These are phyloP conservation scores for Ciconia maguari DNA, from an alignment of 2,113 vertebrate genomes.

Conservation along the genomic window DNA sequence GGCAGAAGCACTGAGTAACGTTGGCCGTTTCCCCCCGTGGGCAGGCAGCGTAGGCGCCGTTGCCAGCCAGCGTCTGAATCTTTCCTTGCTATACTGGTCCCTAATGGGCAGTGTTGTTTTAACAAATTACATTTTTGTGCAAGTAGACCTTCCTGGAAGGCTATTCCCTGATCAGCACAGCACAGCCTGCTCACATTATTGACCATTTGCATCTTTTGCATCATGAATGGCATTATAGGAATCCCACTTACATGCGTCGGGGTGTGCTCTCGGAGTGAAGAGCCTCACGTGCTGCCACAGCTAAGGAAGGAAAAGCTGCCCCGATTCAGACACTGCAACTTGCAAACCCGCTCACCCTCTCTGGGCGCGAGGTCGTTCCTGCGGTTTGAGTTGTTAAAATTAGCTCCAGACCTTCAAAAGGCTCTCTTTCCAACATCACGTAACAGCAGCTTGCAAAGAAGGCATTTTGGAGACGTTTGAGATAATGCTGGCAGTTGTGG, in stretches of 20 bases:
- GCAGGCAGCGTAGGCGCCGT: fast-evolving
- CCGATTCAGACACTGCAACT: neutral
- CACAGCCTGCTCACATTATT: neutral
- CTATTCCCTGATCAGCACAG: fast-evolving
- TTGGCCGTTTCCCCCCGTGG: neutral
- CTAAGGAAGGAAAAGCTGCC: neutral
- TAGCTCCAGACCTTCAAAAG: neutral
- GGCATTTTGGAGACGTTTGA: neutral
- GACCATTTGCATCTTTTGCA: neutral
- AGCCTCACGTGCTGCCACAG: neutral
- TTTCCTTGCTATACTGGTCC: neutral
- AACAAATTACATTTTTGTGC: neutral
- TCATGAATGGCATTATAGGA: neutral
- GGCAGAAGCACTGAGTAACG: neutral
- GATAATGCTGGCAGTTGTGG: neutral
- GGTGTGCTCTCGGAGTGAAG: fast-evolving
- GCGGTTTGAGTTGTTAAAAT: neutral
- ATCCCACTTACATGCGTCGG: fast-evolving
- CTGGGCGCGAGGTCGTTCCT: fast-evolving
- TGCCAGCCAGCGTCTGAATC: neutral
- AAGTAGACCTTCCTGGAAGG: neutral
- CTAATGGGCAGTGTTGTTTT: neutral
- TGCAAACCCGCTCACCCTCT: neutral
- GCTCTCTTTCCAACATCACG: neutral
- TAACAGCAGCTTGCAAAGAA: neutral